Evolutionary conservation across 2,888 invertebrate genomes (phyloP).

Genomic region (Drosophila anomalata): DNA sequence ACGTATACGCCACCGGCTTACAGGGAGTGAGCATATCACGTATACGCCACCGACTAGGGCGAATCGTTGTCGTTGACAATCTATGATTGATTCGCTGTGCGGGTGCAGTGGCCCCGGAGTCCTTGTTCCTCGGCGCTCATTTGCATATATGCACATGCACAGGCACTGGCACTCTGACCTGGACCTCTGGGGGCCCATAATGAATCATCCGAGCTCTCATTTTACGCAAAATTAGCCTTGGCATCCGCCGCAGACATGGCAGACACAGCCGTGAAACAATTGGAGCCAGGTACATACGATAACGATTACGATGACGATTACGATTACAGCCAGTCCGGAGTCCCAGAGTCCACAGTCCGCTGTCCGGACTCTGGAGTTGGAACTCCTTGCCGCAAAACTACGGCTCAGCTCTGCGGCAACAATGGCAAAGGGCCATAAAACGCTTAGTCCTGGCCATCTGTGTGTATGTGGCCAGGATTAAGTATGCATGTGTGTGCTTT

Average conservation of each 20-base stretch:
- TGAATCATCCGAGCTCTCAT: constrained; percentile 71
- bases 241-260: constrained; percentile 69
- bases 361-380: neutral
- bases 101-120: constrained; percentile 31
- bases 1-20: constrained; percentile 41
- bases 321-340: constrained; percentile 2
- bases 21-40: constrained; percentile 34
- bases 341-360: neutral
- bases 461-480: constrained; percentile 26
- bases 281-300: constrained; percentile 55
- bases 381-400: constrained; percentile 24
- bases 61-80: constrained; percentile 58
- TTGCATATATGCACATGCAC: constrained; percentile 63
- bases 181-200: constrained; percentile 49
- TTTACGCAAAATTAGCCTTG: constrained; percentile 75
- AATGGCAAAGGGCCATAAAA: constrained; percentile 55
- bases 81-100: constrained; percentile 70
- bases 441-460: constrained; percentile 48
- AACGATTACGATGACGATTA: constrained; percentile 41
- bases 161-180: constrained; percentile 2
- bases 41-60: constrained; percentile 38
- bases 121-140: constrained; percentile 45
- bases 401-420: constrained; percentile 39
- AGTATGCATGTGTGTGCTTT: constrained; percentile 2
- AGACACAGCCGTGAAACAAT: constrained; percentile 61